These are phyloP conservation scores for Beaufortia kweichowensis DNA, from an alignment of 2,113 vertebrate genomes.

Conservation along the genomic window DNA sequence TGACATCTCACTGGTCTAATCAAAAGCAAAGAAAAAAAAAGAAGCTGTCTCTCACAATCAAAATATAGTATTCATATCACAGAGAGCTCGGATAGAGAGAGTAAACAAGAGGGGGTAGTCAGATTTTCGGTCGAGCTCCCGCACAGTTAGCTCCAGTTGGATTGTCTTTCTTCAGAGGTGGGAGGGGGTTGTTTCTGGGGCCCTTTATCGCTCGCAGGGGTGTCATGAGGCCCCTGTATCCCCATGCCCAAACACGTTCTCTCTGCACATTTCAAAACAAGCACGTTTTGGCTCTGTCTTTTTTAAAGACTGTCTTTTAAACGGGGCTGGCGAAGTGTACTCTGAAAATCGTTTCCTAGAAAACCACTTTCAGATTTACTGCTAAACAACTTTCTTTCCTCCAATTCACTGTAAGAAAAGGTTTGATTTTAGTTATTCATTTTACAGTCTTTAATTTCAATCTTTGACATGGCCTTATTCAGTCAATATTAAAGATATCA, in stretches of 20 bases:
- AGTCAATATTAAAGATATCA: too few relatives aligned
- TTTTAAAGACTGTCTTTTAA: not conserved
- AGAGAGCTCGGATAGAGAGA: not conserved
- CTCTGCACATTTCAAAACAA: constrained; percentile 25
- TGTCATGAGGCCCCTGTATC: constrained; percentile 27
- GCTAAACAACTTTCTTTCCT: too few relatives aligned
- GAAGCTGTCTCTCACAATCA: not conserved
- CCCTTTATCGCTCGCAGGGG: constrained; percentile 12
- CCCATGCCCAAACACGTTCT: constrained; percentile 33
- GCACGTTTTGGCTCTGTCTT: constrained; percentile 1
- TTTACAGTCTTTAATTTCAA: too few relatives aligned
- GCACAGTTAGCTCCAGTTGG: not conserved
- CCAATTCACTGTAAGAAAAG: not conserved
- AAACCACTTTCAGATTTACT: not conserved
- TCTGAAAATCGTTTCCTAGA: constrained; percentile 6
- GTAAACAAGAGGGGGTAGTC: not conserved
- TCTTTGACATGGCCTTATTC: too few relatives aligned
- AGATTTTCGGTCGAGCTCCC: not conserved
- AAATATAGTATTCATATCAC: not conserved
- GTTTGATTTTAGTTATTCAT: too few relatives aligned
- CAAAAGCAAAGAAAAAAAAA: not conserved
- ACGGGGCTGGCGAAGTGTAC: not conserved
- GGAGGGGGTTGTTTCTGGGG: constrained; percentile 1
- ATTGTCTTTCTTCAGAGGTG: not conserved
- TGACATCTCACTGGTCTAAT: constrained; percentile 12